Conservation (phyloP, 2,888 invertebrate genomes). For the Stenurella melanura region DNA sequence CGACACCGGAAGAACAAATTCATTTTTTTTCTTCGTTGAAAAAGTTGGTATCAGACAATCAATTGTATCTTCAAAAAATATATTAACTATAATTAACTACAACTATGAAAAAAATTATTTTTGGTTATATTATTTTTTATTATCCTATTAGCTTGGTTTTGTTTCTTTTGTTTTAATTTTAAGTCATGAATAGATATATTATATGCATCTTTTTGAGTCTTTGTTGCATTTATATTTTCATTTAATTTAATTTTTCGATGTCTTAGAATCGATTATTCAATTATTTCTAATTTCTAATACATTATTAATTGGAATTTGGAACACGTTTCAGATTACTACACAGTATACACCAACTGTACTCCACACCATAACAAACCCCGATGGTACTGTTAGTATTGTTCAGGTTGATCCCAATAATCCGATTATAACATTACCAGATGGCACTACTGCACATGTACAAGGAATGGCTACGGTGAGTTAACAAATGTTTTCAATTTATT, state of each 20-base stretch:
- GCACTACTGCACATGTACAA: constrained; percentile 95
- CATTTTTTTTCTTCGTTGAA: background rate
- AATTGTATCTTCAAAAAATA: background rate
- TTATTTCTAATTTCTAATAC: background rate
- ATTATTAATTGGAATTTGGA: background rate
- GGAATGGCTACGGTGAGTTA: constrained; percentile 74
- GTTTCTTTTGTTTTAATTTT: constrained; percentile 45
- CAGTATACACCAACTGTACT: constrained; percentile 93
- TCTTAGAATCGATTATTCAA: background rate
- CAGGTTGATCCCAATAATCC: constrained; percentile 96
- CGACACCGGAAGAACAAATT: too few species aligned
- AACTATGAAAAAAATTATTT: background rate
- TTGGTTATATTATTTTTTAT: constrained; percentile 32
- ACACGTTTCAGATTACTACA: constrained; percentile 74
- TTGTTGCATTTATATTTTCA: constrained; percentile 51
- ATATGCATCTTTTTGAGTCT: constrained; percentile 38
- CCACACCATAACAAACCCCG: constrained; percentile 96
- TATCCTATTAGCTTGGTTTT: constrained; percentile 57
- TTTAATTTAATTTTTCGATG: constrained; percentile 31
- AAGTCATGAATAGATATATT: background rate
- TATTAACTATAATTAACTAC: too few species aligned
- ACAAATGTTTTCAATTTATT: background rate
- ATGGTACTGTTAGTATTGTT: constrained; percentile 96
- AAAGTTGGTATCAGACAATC: background rate
- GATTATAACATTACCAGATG: constrained; percentile 95